Conservation (phyloP, 2,113 vertebrate species). For the Grammomys surdaster region DNA sequence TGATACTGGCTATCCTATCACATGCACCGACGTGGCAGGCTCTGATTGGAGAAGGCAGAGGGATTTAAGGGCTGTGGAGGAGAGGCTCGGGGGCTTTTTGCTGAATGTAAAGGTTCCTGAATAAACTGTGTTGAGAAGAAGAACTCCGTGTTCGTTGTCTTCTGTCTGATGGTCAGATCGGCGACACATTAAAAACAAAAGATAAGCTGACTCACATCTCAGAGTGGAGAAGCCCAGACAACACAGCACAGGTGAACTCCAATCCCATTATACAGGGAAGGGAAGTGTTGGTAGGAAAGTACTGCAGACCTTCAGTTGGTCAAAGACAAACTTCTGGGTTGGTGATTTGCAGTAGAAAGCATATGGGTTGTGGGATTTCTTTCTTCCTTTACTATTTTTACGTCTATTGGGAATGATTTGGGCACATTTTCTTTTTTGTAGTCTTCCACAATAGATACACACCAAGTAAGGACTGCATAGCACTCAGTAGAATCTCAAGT, state of each 20-base stretch:
- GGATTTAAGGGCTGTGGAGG: too few species aligned
- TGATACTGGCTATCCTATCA: too few species aligned
- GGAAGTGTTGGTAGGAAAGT: neutral
- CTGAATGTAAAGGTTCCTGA: too few species aligned
- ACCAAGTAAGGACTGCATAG: neutral
- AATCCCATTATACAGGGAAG: neutral
- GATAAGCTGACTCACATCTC: neutral
- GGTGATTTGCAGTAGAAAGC: conserved; percentile 26
- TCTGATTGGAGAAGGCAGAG: too few species aligned
- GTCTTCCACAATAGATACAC: neutral
- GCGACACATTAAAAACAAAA: neutral
- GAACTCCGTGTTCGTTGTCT: too few species aligned
- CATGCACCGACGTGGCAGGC: too few species aligned
- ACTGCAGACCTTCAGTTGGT: neutral
- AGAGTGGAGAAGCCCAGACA: neutral
- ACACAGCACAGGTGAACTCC: neutral
- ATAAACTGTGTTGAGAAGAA: too few species aligned
- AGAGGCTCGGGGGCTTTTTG: too few species aligned
- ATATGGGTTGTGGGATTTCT: neutral
- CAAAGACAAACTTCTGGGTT: neutral
- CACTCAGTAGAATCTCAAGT: neutral
- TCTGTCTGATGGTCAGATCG: too few species aligned
- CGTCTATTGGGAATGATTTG: neutral
- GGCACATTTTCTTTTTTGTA: conserved; percentile 5
- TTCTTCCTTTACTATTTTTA: conserved; percentile 40